Percentiles rank a stretch among this genome's conserved stretches.
These are phyloP conservation scores for Coracias cyanogaster DNA, from an alignment of 2,797 vertebrate genomes.

Conservation along the genomic window DNA sequence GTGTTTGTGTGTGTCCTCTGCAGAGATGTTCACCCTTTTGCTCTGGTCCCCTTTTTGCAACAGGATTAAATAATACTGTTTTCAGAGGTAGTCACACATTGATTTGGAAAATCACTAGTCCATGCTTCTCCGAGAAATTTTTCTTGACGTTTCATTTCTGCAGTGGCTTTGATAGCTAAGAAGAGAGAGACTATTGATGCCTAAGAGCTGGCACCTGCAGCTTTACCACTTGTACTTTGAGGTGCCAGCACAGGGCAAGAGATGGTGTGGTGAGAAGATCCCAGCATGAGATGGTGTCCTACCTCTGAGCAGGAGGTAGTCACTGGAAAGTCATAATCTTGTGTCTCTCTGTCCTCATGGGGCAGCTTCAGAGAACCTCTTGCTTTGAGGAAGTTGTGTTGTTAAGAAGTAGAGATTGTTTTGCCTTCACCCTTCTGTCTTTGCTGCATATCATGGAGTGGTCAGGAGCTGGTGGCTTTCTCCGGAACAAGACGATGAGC, in stretches of 20 bases:
- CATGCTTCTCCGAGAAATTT: not conserved
- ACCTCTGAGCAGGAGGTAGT: not conserved
- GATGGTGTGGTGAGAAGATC: not conserved
- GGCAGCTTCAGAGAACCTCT: not conserved
- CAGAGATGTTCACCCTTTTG: not conserved
- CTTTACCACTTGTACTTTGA: not conserved
- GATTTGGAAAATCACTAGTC: not conserved
- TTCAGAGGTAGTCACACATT: not conserved
- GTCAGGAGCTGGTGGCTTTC: not conserved
- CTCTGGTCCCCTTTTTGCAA: not conserved
- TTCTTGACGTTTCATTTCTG: not conserved
- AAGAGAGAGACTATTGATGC: not conserved
- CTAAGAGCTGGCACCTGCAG: not conserved
- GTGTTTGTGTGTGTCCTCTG: not conserved
- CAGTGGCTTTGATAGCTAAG: not conserved
- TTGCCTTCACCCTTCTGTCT: not conserved
- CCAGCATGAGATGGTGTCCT: not conserved
- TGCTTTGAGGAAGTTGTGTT: not conserved
- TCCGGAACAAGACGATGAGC: not conserved
- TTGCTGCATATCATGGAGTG: fast-evolving
- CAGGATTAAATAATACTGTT: not conserved
- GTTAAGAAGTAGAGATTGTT: not conserved
- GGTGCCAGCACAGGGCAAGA: not conserved
- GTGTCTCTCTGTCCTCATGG: not conserved
- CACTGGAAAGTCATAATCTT: not conserved